phyloP scores from a whole-genome alignment of 2,113 vertebrate species.

The human (Homo sapiens) region DNA sequence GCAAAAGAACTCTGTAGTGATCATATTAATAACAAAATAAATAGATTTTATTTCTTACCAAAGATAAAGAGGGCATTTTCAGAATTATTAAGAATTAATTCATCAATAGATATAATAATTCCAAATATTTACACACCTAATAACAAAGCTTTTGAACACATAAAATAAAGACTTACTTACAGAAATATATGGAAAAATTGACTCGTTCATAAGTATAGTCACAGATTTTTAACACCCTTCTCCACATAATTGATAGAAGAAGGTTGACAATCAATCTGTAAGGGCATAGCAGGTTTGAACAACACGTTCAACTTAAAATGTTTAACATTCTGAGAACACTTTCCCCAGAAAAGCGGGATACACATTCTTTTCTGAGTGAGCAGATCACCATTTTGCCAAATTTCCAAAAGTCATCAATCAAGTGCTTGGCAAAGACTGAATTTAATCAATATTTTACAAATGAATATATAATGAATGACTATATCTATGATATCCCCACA shows the following conservation, averaged over 20 bases:
- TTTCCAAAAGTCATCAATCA: background rate
- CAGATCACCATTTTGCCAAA: background rate
- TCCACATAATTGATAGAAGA: background rate
- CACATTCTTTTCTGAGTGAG: background rate
- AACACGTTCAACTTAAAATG: background rate
- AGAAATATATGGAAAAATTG: background rate
- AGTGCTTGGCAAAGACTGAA: background rate
- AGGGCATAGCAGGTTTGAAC: background rate
- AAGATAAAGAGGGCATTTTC: background rate
- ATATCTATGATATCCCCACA: background rate
- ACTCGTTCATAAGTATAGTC: background rate
- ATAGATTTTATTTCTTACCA: background rate
- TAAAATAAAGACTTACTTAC: background rate
- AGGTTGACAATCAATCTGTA: too few relatives aligned
- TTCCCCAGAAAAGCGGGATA: background rate
- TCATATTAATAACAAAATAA: too few relatives aligned
- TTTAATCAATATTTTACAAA: background rate
- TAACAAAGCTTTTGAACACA: background rate
- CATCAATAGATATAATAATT: background rate
- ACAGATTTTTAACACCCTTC: too few relatives aligned
- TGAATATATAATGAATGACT: background rate
- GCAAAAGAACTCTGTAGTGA: too few relatives aligned
- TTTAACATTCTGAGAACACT: background rate
- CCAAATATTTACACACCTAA: background rate
- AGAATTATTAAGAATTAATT: background rate